Evolutionary conservation across 2,888 invertebrate genomes (phyloP).

Genomic region (Seira sanloemensis): DNA sequence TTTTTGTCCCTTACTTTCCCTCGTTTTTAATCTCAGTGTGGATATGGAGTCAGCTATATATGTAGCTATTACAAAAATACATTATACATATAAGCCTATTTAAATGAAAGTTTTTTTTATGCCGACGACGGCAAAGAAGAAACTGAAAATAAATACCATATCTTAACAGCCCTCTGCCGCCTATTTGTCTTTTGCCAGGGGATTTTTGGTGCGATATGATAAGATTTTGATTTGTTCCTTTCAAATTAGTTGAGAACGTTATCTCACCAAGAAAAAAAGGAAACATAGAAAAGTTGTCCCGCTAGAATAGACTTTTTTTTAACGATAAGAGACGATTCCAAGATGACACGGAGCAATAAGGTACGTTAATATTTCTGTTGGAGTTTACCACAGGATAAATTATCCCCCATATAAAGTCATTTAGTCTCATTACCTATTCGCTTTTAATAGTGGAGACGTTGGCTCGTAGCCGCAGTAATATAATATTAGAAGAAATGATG

Average conservation of each 20-base stretch:
- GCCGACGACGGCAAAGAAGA: no score
- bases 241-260: constrained; percentile 54
- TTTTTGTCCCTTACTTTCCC: no score
- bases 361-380: not conserved
- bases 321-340: not conserved
- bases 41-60: no score
- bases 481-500: not conserved
- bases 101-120: no score
- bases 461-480: not conserved
- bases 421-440: constrained; percentile 36
- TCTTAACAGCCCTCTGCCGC: constrained; percentile 39
- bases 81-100: no score
- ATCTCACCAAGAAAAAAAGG: constrained; percentile 30
- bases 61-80: no score
- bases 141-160: no score
- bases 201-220: constrained; percentile 55
- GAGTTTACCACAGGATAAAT: constrained; percentile 33
- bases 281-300: not conserved
- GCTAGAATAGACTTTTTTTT: not conserved
- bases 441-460: not conserved
- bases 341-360: not conserved
- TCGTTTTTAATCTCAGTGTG: no score
- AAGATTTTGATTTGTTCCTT: constrained; percentile 62
- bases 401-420: constrained; percentile 59
- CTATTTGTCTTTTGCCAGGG: constrained; percentile 46